Percentiles rank a stretch among this genome's conserved stretches.
Evolutionary conservation across 2,888 invertebrate genomes (phyloP).

Genomic region (Rhingia campestris): DNA sequence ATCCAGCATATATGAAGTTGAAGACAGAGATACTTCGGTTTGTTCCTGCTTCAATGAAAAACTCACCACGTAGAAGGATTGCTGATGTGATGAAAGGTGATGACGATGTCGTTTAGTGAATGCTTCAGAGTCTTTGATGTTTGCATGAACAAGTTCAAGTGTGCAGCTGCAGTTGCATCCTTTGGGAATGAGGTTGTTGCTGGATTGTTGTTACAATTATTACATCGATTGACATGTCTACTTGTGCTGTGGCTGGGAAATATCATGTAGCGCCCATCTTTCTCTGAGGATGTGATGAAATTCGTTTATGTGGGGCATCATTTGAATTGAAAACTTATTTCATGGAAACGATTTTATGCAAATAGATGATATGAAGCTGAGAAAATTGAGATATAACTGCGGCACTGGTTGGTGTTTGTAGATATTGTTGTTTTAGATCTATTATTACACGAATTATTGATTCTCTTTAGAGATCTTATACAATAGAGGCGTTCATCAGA

Average conservation of each 20-base stretch:
- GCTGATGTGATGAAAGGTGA: background rate
- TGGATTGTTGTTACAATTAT: slow-evolving; percentile 16
- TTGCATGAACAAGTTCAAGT: slow-evolving; percentile 53
- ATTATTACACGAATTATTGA: too few relatives aligned
- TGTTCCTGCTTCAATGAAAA: slow-evolving; percentile 26
- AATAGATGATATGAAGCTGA: too few relatives aligned
- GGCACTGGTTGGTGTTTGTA: too few relatives aligned
- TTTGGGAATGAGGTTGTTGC: slow-evolving; percentile 22
- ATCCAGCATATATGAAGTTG: slow-evolving; percentile 9
- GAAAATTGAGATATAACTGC: too few relatives aligned
- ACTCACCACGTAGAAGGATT: slow-evolving; percentile 4
- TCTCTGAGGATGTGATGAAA: too few relatives aligned
- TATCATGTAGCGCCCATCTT: background rate
- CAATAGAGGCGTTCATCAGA: too few relatives aligned
- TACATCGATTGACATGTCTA: slow-evolving; percentile 25
- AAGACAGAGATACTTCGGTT: background rate
- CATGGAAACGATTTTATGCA: too few relatives aligned
- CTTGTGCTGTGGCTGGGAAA: background rate
- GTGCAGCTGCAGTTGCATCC: slow-evolving; percentile 9
- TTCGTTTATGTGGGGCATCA: too few relatives aligned
- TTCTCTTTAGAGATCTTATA: too few relatives aligned
- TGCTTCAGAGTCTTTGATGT: slow-evolving; percentile 1
- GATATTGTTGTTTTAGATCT: too few relatives aligned
- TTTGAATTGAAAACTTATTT: too few relatives aligned
- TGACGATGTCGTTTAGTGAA: background rate